These are phyloP conservation scores for Antheraea yamamai DNA, from an alignment of 2,888 invertebrate species.

Conservation along the genomic window DNA sequence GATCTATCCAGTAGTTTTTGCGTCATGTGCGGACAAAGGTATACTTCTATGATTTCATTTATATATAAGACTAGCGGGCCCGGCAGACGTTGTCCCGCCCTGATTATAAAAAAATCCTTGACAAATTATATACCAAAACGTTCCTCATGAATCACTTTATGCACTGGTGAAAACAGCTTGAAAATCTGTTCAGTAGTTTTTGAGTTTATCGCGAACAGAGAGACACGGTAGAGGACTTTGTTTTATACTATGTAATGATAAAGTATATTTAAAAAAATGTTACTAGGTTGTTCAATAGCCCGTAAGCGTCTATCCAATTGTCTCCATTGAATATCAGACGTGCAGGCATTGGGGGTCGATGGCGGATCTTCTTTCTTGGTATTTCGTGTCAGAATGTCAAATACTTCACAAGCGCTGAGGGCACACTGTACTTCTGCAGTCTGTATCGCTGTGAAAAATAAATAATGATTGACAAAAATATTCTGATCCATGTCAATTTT, in stretches of 20 bases:
- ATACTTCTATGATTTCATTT: too few relatives aligned
- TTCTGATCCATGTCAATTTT: background rate
- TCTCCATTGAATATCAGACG: constrained; percentile 69
- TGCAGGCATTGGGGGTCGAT: constrained; percentile 50
- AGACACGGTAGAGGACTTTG: too few relatives aligned
- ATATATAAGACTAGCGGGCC: too few relatives aligned
- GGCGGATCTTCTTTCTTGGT: constrained; percentile 37
- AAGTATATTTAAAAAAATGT: constrained; percentile 25
- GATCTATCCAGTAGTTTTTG: too few relatives aligned
- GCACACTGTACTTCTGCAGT: constrained; percentile 60
- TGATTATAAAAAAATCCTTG: too few relatives aligned
- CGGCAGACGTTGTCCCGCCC: too few relatives aligned
- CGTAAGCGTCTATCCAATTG: constrained; percentile 84
- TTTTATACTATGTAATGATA: background rate
- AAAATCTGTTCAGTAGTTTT: too few relatives aligned
- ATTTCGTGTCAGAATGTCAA: constrained; percentile 63
- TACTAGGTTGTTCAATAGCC: constrained; percentile 87
- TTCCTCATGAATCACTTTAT: too few relatives aligned
- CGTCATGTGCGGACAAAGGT: background rate
- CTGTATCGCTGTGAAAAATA: constrained; percentile 41
- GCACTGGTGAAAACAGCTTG: too few relatives aligned
- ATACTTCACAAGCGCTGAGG: constrained; percentile 79
- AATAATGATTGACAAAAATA: background rate
- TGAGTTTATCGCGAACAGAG: too few relatives aligned
- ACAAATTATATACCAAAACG: too few relatives aligned